phyloP scores from a whole-genome alignment of 1,140 invertebrate genomes.

The Rhagoletis zephyria region DNA sequence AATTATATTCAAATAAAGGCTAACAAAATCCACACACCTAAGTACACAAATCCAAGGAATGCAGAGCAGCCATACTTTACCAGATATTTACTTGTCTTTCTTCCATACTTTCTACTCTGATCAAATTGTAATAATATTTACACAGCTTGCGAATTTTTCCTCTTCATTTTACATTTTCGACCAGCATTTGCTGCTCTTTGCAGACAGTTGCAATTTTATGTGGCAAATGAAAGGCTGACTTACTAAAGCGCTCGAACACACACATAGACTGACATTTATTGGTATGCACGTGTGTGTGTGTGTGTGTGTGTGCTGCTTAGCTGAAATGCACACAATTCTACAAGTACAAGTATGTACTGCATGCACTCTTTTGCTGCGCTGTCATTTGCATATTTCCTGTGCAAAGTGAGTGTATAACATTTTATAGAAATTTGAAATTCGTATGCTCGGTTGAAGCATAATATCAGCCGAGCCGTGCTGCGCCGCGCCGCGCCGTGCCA shows the following conservation, averaged over 20 bases:
- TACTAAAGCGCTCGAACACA: not conserved
- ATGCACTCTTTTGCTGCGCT: slow-evolving; percentile 21
- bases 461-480: not conserved
- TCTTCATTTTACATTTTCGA: slow-evolving; percentile 37
- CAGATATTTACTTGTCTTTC: not conserved
- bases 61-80: not conserved
- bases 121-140: slow-evolving; percentile 51
- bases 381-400: slow-evolving; percentile 41
- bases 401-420: slow-evolving; percentile 42
- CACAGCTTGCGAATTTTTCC: slow-evolving; percentile 45
- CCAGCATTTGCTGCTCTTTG: not conserved
- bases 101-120: not conserved
- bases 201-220: slow-evolving; percentile 18
- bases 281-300: not conserved
- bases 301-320: not conserved
- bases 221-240: not conserved
- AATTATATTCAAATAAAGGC: slow-evolving; percentile 16
- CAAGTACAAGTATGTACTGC: not conserved
- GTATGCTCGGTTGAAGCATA: slow-evolving; percentile 4
- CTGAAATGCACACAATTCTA: not conserved
- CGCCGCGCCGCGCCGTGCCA: too few relatives aligned
- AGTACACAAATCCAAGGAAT: not conserved
- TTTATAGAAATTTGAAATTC: slow-evolving; percentile 45
- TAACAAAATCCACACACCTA: slow-evolving; percentile 23
- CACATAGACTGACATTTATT: not conserved